phyloP scores from a whole-genome alignment of 1,140 invertebrate genomes.

The Asobara japonica region DNA sequence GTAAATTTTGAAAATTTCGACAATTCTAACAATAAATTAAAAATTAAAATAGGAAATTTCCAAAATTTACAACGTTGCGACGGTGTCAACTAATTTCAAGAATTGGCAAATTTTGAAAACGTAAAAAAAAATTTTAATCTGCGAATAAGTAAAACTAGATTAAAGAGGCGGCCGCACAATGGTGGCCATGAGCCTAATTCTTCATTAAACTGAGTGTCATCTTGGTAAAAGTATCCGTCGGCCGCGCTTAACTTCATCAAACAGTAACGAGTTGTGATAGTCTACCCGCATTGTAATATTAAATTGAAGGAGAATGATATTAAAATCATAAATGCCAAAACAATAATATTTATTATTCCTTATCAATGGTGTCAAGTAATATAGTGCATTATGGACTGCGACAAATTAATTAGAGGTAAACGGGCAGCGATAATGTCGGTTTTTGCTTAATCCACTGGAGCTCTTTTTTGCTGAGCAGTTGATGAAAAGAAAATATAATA shows the following conservation, averaged over 20 bases:
- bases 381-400: slow-evolving; percentile 38
- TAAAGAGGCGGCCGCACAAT: too few relatives aligned
- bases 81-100: too few relatives aligned
- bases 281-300: background rate
- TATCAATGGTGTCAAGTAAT: slow-evolving; percentile 38
- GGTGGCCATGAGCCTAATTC: background rate
- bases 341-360: slow-evolving; percentile 42
- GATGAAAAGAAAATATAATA: background rate
- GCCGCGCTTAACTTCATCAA: background rate
- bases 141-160: too few relatives aligned
- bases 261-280: background rate
- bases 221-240: background rate
- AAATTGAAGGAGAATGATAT: slow-evolving; percentile 24
- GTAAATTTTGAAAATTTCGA: too few relatives aligned
- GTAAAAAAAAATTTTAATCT: too few relatives aligned
- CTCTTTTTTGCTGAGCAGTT: background rate
- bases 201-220: background rate
- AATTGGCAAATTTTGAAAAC: too few relatives aligned
- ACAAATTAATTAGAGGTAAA: slow-evolving; percentile 51
- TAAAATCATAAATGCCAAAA: slow-evolving; percentile 37
- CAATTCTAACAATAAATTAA: too few relatives aligned
- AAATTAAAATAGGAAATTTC: too few relatives aligned
- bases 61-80: too few relatives aligned
- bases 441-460: background rate
- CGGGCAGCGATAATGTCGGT: background rate